Evolutionary conservation across 2,113 vertebrate genomes (phyloP).

Genomic region (Genyomyrus donnyi): DNA sequence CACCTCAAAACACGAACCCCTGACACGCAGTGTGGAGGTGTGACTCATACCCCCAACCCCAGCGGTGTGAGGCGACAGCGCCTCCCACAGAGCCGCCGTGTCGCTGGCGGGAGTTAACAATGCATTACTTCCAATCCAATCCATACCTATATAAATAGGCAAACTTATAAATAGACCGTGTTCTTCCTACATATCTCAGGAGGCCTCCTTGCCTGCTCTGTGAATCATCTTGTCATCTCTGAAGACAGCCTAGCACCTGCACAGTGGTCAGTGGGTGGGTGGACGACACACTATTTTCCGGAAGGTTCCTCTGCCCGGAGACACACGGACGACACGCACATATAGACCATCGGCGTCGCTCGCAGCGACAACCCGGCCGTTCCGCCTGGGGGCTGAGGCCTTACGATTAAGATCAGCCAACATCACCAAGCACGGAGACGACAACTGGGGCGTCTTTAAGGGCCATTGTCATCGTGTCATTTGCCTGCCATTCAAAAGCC

Average conservation of each 20-base stretch:
- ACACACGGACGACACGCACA: not conserved
- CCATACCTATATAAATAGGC: not conserved
- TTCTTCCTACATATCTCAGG: conserved; percentile 12
- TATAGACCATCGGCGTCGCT: not conserved
- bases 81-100: not conserved
- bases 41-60: not conserved
- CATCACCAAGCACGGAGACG: not conserved
- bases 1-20: not conserved
- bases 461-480: not conserved
- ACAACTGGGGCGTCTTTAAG: not conserved
- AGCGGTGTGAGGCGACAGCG: not conserved
- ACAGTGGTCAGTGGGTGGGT: not conserved
- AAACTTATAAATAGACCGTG: not conserved
- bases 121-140: not conserved
- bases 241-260: not conserved
- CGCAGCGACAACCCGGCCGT: not conserved
- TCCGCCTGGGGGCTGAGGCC: not conserved
- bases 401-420: not conserved
- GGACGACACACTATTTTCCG: not conserved
- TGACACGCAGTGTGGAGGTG: not conserved
- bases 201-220: not conserved
- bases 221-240: conserved; percentile 3
- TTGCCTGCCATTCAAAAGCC: not conserved
- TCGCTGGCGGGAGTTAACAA: not conserved
- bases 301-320: not conserved